Conservation (phyloP, 2,888 invertebrate species). For the Blastobasis lacticolella region DNA sequence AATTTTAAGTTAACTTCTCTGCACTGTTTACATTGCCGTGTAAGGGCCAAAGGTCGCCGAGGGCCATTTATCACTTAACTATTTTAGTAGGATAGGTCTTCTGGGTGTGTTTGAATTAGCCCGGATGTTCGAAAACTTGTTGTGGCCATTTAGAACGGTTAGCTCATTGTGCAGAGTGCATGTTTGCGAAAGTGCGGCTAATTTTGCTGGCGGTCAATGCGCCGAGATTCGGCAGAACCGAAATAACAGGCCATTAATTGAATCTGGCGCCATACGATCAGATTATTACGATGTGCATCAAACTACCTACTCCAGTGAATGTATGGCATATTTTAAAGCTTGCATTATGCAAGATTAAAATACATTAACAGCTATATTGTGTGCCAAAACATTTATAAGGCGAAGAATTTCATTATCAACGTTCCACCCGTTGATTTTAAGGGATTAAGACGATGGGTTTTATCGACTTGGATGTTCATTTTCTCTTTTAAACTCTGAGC, state of each 20-base stretch:
- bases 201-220: constrained; percentile 64
- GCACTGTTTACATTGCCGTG: background rate
- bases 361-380: constrained; percentile 4
- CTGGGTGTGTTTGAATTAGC: too few relatives aligned
- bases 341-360: constrained; percentile 15
- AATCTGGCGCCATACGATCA: constrained; percentile 44
- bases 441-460: constrained; percentile 1
- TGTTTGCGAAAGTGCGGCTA: constrained; percentile 46
- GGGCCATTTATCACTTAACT: constrained; percentile 2
- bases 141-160: constrained; percentile 7
- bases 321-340: constrained; percentile 18
- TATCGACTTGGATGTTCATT: background rate
- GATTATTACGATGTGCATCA: constrained; percentile 38
- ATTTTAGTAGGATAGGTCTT: background rate
- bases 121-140: too few relatives aligned
- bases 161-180: constrained; percentile 6
- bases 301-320: constrained; percentile 36
- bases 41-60: background rate
- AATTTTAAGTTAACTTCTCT: too few relatives aligned
- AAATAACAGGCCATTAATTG: constrained; percentile 59
- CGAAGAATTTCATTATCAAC: too few relatives aligned
- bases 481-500: background rate
- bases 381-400: too few relatives aligned
- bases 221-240: constrained; percentile 38
- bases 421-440: too few relatives aligned